Percentiles rank a stretch among this genome's conserved stretches.
Evolutionary conservation across 2,113 vertebrate genomes (phyloP).

Genomic region (Chrysemys picta): DNA sequence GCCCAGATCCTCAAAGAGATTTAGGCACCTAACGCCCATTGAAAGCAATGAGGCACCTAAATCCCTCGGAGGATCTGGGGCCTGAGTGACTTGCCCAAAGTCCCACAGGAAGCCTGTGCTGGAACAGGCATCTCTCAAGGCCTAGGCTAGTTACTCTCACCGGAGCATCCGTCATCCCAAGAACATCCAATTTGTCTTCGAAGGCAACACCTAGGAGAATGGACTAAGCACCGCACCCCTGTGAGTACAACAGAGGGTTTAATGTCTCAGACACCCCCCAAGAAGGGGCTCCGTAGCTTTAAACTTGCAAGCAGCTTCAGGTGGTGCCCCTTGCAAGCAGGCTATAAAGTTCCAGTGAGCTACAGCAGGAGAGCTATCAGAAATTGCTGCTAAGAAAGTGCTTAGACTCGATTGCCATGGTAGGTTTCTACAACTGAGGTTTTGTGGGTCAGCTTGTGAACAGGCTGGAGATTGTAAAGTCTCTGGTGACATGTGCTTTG

Average conservation of each 20-base stretch:
- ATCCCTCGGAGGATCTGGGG: background rate
- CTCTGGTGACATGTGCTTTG: background rate
- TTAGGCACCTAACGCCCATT: too few relatives aligned
- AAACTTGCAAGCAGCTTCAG: slow-evolving; percentile 55
- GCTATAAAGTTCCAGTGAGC: slow-evolving; percentile 71
- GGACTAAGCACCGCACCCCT: background rate
- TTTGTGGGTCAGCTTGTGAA: background rate
- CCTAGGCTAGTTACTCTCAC: background rate
- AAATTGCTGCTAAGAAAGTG: background rate
- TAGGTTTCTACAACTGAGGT: background rate
- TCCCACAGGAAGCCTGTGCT: background rate
- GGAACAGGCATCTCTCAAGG: background rate
- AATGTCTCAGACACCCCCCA: background rate
- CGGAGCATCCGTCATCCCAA: background rate
- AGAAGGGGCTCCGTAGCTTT: slow-evolving; percentile 68
- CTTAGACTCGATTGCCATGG: slow-evolving; percentile 45
- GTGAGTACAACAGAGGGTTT: background rate
- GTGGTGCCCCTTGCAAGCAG: slow-evolving; percentile 63
- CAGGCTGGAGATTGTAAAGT: background rate
- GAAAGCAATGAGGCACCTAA: too few relatives aligned
- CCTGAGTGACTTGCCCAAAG: background rate
- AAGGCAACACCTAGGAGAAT: background rate
- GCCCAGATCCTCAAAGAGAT: too few relatives aligned
- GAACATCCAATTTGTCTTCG: background rate
- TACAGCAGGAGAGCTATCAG: slow-evolving; percentile 51